Conservation (phyloP, 2,113 vertebrate genomes). For the Rhombomys opimus region DNA sequence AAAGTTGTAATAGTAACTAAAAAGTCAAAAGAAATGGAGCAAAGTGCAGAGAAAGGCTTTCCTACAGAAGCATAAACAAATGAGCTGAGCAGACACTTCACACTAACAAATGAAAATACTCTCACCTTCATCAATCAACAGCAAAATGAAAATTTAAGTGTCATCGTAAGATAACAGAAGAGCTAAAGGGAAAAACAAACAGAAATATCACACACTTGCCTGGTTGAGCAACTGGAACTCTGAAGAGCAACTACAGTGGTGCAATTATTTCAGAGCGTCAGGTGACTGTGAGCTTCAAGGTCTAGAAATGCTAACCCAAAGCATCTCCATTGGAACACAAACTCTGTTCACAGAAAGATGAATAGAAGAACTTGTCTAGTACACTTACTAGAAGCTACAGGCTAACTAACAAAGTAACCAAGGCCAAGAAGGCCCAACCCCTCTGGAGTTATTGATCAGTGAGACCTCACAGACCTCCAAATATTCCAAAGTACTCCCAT, state of each 20-base stretch:
- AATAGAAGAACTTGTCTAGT: neutral
- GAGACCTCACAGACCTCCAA: neutral
- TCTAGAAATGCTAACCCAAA: neutral
- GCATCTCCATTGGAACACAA: neutral
- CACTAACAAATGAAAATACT: neutral
- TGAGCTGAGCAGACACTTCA: neutral
- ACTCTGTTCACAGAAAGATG: neutral
- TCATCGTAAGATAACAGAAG: neutral
- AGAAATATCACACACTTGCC: neutral
- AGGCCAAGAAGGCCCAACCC: neutral
- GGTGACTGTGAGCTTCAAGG: neutral
- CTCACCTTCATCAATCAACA: neutral
- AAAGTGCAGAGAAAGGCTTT: neutral
- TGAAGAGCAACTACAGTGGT: neutral
- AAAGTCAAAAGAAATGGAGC: neutral
- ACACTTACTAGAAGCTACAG: neutral
- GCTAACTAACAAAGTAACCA: neutral
- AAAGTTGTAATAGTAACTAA: neutral
- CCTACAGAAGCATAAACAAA: neutral
- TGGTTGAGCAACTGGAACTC: neutral
- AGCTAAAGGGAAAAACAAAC: neutral
- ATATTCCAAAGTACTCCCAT: neutral
- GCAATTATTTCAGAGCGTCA: neutral
- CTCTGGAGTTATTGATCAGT: neutral
- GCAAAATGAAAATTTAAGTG: neutral